Conservation (phyloP, 1,140 invertebrate species). For the Vanessa tameamea region DNA sequence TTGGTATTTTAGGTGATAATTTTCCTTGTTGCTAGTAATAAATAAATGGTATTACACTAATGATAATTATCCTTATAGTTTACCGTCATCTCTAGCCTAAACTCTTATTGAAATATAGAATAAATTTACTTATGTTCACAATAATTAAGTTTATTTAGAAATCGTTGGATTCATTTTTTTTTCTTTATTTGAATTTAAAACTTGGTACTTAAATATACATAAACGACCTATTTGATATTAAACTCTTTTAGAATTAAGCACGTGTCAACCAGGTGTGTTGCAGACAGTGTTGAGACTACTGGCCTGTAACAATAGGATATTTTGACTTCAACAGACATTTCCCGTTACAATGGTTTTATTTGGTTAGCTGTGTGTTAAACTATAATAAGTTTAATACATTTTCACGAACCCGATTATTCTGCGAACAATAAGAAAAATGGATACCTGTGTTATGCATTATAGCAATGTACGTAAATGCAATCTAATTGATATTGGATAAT, state of each 20-base stretch:
- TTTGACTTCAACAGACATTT: conserved; percentile 60
- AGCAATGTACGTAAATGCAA: too few species aligned
- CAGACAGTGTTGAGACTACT: conserved; percentile 60
- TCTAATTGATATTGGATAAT: too few species aligned
- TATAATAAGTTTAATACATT: conserved; percentile 3
- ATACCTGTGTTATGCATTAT: too few species aligned
- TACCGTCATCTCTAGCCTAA: too few species aligned
- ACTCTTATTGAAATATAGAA: too few species aligned
- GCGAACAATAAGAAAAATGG: too few species aligned
- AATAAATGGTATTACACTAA: too few species aligned
- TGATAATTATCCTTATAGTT: too few species aligned
- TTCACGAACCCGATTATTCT: not conserved
- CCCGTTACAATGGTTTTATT: conserved; percentile 19
- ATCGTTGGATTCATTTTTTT: not conserved
- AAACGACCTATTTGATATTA: not conserved
- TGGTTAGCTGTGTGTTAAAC: conserved; percentile 5
- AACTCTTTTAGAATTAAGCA: conserved; percentile 31
- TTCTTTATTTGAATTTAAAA: not conserved
- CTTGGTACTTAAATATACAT: not conserved
- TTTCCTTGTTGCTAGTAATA: too few species aligned
- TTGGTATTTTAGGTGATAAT: too few species aligned
- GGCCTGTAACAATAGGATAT: conserved; percentile 62
- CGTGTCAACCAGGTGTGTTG: conserved; percentile 57
- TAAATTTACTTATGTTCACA: too few species aligned
- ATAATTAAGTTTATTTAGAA: too few species aligned